A percentile compares a stretch with the other conserved stretches of the same genome.
Conservation (phyloP, 2,888 invertebrate species). For the Colostygia pectinataria region DNA sequence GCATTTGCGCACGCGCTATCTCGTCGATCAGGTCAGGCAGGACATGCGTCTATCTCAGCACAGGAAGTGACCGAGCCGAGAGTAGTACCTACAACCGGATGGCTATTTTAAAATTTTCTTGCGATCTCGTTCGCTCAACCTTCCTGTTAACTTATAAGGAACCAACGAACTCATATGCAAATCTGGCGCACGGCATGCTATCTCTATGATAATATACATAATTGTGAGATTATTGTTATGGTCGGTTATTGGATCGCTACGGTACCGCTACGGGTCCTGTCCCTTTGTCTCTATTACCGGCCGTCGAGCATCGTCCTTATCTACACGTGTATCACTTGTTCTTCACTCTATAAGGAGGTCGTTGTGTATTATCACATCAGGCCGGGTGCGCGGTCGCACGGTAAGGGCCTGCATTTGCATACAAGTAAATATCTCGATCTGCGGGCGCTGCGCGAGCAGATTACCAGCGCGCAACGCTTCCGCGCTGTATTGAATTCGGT, state of each 20-base stretch:
- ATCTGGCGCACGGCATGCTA: conserved; percentile 35
- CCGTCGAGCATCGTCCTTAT: conserved; percentile 64
- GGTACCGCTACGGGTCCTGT: conserved; percentile 56
- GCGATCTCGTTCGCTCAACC: conserved; percentile 55
- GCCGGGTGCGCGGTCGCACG: conserved; percentile 66
- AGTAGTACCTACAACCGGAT: conserved; percentile 58
- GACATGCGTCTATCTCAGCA: conserved; percentile 47
- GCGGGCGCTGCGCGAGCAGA: conserved; percentile 62
- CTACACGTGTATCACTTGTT: conserved; percentile 75
- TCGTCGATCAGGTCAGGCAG: conserved; percentile 41
- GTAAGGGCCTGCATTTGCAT: conserved; percentile 77
- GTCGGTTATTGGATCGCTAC: conserved; percentile 38
- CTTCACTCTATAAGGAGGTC: conserved; percentile 75
- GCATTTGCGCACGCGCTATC: conserved; percentile 49
- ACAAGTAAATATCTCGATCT: conserved; percentile 79
- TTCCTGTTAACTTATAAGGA: conserved; percentile 51
- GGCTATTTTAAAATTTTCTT: conserved; percentile 55
- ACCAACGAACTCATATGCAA: conserved; percentile 43
- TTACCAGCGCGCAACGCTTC: conserved; percentile 70
- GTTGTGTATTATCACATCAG: conserved; percentile 79
- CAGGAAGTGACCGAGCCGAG: conserved; percentile 54
- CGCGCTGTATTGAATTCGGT: conserved; percentile 77
- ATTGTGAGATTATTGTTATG: conserved; percentile 49
- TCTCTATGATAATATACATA: conserved; percentile 44
- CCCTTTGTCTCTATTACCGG: conserved; percentile 75